These are phyloP conservation scores for Ditula angustiorana DNA, from an alignment of 2,888 invertebrate genomes.

Conservation along the genomic window DNA sequence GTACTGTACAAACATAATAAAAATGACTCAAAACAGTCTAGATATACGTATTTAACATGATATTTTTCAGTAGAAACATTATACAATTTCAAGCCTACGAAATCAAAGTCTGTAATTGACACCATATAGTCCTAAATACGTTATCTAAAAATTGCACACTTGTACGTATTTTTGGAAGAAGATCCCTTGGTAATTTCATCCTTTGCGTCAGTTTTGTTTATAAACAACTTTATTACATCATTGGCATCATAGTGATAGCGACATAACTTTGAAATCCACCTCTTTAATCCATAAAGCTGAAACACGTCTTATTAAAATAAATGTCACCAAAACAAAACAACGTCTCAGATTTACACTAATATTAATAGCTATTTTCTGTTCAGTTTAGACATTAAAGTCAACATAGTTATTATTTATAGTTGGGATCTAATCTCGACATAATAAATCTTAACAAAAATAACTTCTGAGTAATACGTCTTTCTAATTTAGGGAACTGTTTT, in stretches of 20 bases:
- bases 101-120: too few relatives aligned
- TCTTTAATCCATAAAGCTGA: conserved; percentile 24
- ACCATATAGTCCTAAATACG: too few relatives aligned
- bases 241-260: too few relatives aligned
- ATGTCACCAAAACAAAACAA: conserved; percentile 31
- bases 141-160: too few relatives aligned
- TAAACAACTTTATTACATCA: neutral
- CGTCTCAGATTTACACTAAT: conserved; percentile 29
- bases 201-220: neutral
- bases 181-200: too few relatives aligned
- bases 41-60: too few relatives aligned
- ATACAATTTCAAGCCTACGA: too few relatives aligned
- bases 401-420: conserved; percentile 38
- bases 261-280: conserved; percentile 16
- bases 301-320: conserved; percentile 19
- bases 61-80: too few relatives aligned
- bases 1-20: too few relatives aligned
- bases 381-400: conserved; percentile 38
- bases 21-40: too few relatives aligned
- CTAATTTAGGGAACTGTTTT: conserved; percentile 30
- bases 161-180: too few relatives aligned
- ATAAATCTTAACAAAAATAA: conserved; percentile 38
- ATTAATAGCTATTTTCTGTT: conserved; percentile 35
- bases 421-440: conserved; percentile 27
- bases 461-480: conserved; percentile 27